These are phyloP conservation scores for Eupithecia centaureata DNA, from an alignment of 2,888 invertebrate species.

Conservation along the genomic window DNA sequence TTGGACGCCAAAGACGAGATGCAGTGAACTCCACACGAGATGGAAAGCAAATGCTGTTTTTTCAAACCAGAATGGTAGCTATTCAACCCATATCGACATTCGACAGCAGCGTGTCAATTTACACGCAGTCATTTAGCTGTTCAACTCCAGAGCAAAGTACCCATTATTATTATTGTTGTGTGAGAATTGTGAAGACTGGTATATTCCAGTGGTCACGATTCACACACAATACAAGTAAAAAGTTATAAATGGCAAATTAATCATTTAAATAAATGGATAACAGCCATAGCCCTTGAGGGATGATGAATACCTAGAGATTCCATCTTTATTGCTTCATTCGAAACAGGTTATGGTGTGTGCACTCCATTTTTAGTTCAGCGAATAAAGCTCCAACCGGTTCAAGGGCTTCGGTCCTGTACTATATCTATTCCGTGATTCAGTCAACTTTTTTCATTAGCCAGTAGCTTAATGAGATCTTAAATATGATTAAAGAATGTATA, in stretches of 20 bases:
- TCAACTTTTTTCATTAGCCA: neutral
- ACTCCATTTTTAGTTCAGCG: constrained; percentile 22
- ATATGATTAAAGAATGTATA: neutral
- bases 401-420: constrained; percentile 9
- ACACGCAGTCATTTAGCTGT: constrained; percentile 4
- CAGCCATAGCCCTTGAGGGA: constrained; percentile 24
- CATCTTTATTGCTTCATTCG: constrained; percentile 18
- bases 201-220: neutral
- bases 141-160: neutral
- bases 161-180: no score
- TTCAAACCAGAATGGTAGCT: constrained; percentile 66
- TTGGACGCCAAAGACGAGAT: constrained; percentile 62
- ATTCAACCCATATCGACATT: constrained; percentile 16
- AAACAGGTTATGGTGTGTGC: constrained; percentile 31
- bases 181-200: no score
- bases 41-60: constrained; percentile 65
- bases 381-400: constrained; percentile 23
- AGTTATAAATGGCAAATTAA: constrained; percentile 14
- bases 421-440: no score
- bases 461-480: constrained; percentile 1
- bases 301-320: constrained; percentile 26
- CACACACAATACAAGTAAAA: neutral
- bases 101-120: constrained; percentile 13
- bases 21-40: constrained; percentile 64
- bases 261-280: constrained; percentile 21